Base-by-base conservation (phyloP, 2,888 invertebrate species). In the Thymelicus acteon region DNA sequence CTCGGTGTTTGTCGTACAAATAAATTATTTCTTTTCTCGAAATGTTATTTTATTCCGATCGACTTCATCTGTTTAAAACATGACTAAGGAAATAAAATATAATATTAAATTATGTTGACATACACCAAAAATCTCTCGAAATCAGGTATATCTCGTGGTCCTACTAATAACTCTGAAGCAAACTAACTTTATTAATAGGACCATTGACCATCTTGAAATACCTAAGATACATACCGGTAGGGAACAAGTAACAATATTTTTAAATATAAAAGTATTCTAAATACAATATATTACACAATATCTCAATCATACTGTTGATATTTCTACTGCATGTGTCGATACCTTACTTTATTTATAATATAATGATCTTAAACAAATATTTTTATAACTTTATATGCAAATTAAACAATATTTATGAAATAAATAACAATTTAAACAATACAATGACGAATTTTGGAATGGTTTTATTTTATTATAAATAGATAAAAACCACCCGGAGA, bases 401-500 rank as follows among this genome's bases (percentile, higher is more conserved):
- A 70, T 40, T 64, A 71, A 71, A 71, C 44, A 67, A 48, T 67
- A 40, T 47, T 67, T 67, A 67, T 52, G 62, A 62, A 71, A 66
- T 71, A 66, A 73, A 67, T 72, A 71, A 72, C 70, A 70, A 70
- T 31, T 70, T 52, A 47, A 64, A 65, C 60, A 60, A 71, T 76
- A 76, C 73, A 75, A 72, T 78, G 79, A 78, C 75, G 73, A 75
- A 67, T 75, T 70, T 78, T 89, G 90, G 91, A 90, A 90, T 90
- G 90, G 85, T 82, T 82, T 79, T 77, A 78, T 77, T 78, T 81
- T 77, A 80, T 78, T 80, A 81, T 78, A 78, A 81, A 82, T 76
- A 79, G 78, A 78, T 82, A 85, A 82, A 85, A 84, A 85, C 82
- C 86, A 84, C 82, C 79, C 80, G 81, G 15, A 60, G n/a, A 60